Conservation (phyloP, 2,113 vertebrate species). For the Onychorhynchus coronatus region DNA sequence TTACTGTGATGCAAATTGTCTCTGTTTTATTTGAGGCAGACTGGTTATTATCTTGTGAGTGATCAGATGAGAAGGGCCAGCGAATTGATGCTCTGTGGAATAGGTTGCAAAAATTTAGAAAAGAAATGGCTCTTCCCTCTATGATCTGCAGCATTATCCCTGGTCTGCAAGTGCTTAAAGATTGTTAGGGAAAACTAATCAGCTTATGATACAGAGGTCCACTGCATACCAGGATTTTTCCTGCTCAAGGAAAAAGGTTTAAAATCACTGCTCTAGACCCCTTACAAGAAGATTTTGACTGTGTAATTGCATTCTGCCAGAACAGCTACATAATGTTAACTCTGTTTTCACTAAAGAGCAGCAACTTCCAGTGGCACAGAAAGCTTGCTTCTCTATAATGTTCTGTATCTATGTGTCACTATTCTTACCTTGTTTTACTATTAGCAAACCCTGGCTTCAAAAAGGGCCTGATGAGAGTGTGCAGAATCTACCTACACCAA, state of each 20-base stretch:
- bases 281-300: not conserved
- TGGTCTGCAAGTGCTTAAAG: not conserved
- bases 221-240: not conserved
- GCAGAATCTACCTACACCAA: not conserved
- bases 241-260: not conserved
- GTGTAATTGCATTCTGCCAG: not conserved
- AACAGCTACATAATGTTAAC: not conserved
- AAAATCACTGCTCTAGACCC: not conserved
- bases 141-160: not conserved
- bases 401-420: not conserved
- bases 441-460: not conserved
- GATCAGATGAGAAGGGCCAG: not conserved
- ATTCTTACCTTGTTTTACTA: not conserved
- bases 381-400: not conserved
- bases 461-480: not conserved
- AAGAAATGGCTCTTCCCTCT: not conserved
- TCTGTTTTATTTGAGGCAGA: not conserved
- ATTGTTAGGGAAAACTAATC: not conserved
- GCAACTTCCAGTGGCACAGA: not conserved
- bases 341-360: not conserved
- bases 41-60: not conserved
- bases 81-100: not conserved
- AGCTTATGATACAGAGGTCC: not conserved
- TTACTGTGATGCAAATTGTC: not conserved
- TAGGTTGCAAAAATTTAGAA: not conserved